These are phyloP conservation scores for Hemistola chrysoprasaria DNA, from an alignment of 2,888 invertebrate genomes.

Conservation along the genomic window DNA sequence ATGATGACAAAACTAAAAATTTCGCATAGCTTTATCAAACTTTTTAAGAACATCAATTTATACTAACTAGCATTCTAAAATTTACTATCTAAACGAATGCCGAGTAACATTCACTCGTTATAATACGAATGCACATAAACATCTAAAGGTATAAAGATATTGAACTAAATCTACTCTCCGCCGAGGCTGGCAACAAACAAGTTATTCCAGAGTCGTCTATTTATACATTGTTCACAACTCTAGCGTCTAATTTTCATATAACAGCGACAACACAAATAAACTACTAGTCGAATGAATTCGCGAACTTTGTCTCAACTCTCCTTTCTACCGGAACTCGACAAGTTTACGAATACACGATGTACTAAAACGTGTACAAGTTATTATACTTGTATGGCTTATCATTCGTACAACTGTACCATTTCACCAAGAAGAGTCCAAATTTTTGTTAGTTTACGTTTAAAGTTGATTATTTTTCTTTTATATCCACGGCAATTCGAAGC, in stretches of 20 bases:
- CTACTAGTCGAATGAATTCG: neutral
- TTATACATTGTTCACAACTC: constrained; percentile 26
- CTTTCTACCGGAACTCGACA: neutral
- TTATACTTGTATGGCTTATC: no score
- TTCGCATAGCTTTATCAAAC: constrained; percentile 36
- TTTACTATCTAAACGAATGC: constrained; percentile 79
- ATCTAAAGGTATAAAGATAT: constrained; percentile 73
- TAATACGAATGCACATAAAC: constrained; percentile 68
- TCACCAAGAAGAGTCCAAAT: no score
- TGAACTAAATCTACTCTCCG: constrained; percentile 70
- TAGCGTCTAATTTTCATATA: constrained; percentile 23
- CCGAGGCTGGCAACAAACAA: constrained; percentile 61
- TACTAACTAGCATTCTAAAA: constrained; percentile 81
- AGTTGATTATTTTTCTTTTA: no score
- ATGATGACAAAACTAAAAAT: constrained; percentile 28
- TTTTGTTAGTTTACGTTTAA: no score
- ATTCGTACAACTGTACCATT: no score
- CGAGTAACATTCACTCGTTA: constrained; percentile 63
- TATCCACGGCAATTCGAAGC: no score
- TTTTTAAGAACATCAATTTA: constrained; percentile 68
- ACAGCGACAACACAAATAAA: constrained; percentile 16
- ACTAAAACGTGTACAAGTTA: no score
- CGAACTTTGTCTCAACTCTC: neutral
- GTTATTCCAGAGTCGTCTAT: constrained; percentile 50
- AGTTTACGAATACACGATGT: no score